A percentile compares a stretch with the other conserved stretches of the same genome.
phyloP scores from a whole-genome alignment of 2,888 invertebrate genomes.

The Busseola fusca region DNA sequence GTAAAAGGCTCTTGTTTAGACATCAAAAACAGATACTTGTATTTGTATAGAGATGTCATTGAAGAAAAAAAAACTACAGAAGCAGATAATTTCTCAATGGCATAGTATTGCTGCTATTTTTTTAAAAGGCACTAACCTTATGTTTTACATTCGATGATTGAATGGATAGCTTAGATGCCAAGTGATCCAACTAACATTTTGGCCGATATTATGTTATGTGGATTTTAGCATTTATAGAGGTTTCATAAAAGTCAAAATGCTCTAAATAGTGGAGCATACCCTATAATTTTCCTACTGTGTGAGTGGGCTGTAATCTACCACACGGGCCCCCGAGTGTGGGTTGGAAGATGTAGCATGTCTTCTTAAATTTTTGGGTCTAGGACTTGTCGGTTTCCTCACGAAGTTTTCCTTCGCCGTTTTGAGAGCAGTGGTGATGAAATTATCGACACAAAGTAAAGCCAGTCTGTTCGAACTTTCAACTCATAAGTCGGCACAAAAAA shows the following conservation, averaged over 20 bases:
- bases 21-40: too few species aligned
- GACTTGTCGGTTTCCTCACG: too few species aligned
- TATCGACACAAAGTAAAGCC: neutral
- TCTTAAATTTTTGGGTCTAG: too few species aligned
- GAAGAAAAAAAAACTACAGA: neutral
- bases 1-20: too few species aligned
- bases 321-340: too few species aligned
- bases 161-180: neutral
- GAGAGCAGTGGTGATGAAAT: neutral
- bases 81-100: neutral
- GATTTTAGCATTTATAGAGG: neutral
- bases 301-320: neutral
- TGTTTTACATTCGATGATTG: neutral
- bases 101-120: slow-evolving; percentile 2
- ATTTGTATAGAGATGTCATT: too few species aligned
- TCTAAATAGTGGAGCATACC: neutral
- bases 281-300: neutral
- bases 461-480: neutral
- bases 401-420: neutral
- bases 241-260: neutral
- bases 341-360: too few species aligned
- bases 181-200: neutral
- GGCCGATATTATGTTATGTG: neutral
- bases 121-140: neutral
- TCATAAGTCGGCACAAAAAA: neutral